A percentile compares a stretch with the other conserved stretches of the same genome.
phyloP scores from a whole-genome alignment of 2,797 vertebrate genomes.

The Phalloptychus januarius region DNA sequence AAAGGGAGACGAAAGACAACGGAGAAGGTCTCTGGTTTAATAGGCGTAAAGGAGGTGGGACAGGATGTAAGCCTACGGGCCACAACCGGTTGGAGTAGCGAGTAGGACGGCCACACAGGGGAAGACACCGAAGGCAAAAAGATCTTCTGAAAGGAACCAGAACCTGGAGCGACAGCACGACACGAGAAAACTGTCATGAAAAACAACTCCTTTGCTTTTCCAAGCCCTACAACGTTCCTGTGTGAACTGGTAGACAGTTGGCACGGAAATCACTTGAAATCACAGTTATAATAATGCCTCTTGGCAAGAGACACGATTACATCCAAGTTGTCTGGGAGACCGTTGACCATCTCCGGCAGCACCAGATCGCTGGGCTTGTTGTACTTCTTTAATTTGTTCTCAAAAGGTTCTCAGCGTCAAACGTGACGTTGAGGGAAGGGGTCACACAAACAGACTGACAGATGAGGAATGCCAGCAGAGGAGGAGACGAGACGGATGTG shows the following conservation, averaged over 20 bases:
- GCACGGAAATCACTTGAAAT: too few species aligned
- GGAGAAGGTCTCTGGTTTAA: conserved; percentile 46
- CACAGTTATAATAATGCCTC: conserved; percentile 99
- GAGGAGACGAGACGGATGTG: conserved; percentile 30
- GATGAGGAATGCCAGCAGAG: conserved; percentile 32
- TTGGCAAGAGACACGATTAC: conserved; percentile 97
- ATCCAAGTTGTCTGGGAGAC: conserved; percentile 96
- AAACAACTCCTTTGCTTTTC: too few species aligned
- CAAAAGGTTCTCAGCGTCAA: too few species aligned
- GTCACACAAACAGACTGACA: conserved; percentile 37
- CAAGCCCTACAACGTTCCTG: too few species aligned
- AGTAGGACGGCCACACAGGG: conserved; percentile 21
- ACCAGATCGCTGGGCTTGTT: conserved; percentile 95
- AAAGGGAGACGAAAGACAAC: conserved; percentile 55
- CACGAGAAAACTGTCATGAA: too few species aligned
- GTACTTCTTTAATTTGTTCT: too few species aligned
- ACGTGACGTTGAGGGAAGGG: conserved; percentile 22
- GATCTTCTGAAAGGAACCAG: conserved; percentile 12
- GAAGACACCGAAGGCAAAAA: conserved; percentile 21
- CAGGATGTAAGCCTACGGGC: conserved; percentile 37
- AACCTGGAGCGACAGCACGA: conserved; percentile 27
- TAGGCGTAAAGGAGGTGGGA: conserved; percentile 35
- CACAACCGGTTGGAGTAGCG: conserved; percentile 22
- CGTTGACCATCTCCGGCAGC: conserved; percentile 91
- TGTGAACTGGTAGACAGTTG: too few species aligned